These are phyloP conservation scores for Dasypus novemcinctus DNA, from an alignment of 2,113 vertebrate species.

Conservation along the genomic window DNA sequence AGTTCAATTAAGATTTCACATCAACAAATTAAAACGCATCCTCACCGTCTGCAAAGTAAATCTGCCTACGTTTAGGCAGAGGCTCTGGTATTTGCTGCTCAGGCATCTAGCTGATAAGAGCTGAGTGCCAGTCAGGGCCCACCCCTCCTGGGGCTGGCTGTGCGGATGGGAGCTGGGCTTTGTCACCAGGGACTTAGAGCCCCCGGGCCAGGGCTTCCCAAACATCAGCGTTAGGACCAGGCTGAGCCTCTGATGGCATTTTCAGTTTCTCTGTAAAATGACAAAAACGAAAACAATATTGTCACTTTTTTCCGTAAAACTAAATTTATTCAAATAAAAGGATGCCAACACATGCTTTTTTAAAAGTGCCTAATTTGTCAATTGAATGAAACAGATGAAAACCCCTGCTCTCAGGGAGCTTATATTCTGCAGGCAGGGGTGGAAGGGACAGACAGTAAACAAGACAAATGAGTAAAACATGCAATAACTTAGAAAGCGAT, in stretches of 20 bases:
- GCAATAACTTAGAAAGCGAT: constrained; percentile 15
- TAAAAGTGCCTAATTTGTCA: constrained; percentile 4
- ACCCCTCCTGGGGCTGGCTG: neutral
- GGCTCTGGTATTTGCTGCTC: constrained; percentile 69
- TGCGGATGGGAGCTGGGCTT: neutral
- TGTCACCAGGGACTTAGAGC: neutral
- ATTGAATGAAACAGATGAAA: constrained; percentile 39
- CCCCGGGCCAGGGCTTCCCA: neutral
- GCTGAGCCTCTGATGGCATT: neutral
- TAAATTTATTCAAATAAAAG: constrained; percentile 43
- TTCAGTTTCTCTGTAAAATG: constrained; percentile 34
- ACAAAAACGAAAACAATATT: constrained; percentile 34
- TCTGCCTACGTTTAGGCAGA: constrained; percentile 69
- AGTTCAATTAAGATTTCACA: constrained; percentile 82
- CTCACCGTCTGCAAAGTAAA: constrained; percentile 77
- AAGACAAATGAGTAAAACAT: constrained; percentile 40
- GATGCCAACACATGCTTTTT: neutral
- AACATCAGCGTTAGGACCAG: neutral
- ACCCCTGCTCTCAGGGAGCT: constrained; percentile 6
- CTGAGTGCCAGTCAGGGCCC: neutral
- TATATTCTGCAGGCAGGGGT: neutral
- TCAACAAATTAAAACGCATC: constrained; percentile 82
- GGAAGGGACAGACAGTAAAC: constrained; percentile 44
- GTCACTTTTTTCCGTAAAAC: constrained; percentile 3
- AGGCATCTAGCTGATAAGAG: constrained; percentile 36